Percentiles rank a stretch among this genome's conserved stretches.
Evolutionary conservation across 1,140 invertebrate genomes (phyloP).

Genomic region (Temnothorax nylanderi): DNA sequence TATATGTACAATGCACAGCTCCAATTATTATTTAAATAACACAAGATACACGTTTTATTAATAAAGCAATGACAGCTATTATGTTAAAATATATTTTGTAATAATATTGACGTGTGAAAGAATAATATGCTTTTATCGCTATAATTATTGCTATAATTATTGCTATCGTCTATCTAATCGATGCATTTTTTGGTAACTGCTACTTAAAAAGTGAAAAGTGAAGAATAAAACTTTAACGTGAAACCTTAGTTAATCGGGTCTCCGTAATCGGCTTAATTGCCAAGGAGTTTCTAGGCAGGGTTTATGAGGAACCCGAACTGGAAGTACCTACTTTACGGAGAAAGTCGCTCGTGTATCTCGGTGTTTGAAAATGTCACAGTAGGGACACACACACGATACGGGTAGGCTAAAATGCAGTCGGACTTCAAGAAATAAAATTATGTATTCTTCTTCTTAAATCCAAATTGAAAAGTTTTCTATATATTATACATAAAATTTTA

Average conservation of each 20-base stretch:
- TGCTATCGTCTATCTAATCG: not conserved
- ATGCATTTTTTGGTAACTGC: conserved; percentile 19
- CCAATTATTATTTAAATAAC: conserved; percentile 9
- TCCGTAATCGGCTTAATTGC: conserved; percentile 69
- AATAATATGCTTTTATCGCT: not conserved
- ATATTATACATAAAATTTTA: not conserved
- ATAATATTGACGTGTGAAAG: not conserved
- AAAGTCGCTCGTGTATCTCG: conserved; percentile 48
- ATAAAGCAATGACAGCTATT: not conserved
- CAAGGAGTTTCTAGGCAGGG: conserved; percentile 49
- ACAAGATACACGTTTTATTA: not conserved
- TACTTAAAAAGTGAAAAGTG: conserved; percentile 32
- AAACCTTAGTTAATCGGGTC: conserved; percentile 55
- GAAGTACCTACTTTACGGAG: conserved; percentile 38
- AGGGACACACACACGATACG: too few species aligned
- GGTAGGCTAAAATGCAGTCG: conserved; percentile 1
- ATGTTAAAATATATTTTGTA: not conserved
- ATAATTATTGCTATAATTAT: not conserved
- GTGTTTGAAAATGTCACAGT: conserved; percentile 22
- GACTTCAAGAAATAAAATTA: conserved; percentile 6
- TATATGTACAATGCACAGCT: not conserved
- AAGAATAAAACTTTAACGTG: conserved; percentile 47
- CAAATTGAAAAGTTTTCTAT: not conserved
- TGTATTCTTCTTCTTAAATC: not conserved
- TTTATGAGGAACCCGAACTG: conserved; percentile 30